A percentile compares a stretch with the other conserved stretches of the same genome.
Evolutionary conservation across 2,113 vertebrate species (phyloP).

Genomic region (Montifringilla adamsi): DNA sequence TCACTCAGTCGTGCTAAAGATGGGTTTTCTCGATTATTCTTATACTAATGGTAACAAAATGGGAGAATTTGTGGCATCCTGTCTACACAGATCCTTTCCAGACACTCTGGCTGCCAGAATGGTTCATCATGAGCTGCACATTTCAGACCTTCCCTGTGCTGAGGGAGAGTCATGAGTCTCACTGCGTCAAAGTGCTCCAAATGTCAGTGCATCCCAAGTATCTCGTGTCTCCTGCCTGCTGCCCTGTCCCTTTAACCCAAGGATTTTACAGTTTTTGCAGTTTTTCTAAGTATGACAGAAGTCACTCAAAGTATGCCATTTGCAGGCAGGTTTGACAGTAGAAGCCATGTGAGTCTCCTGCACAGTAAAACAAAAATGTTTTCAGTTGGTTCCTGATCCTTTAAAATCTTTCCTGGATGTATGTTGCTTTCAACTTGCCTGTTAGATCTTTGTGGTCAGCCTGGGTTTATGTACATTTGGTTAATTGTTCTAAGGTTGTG

Average conservation of each 20-base stretch:
- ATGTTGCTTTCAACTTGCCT: not conserved
- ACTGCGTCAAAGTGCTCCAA: not conserved
- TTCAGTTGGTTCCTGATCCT: not conserved
- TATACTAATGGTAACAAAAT: not conserved
- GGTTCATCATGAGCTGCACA: not conserved
- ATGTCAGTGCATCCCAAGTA: not conserved
- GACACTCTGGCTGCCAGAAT: not conserved
- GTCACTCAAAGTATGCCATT: not conserved
- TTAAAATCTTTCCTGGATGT: not conserved
- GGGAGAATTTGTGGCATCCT: not conserved
- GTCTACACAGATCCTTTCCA: not conserved
- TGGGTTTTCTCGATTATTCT: not conserved
- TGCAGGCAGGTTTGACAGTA: not conserved
- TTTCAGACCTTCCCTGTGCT: not conserved
- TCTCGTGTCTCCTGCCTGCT: not conserved
- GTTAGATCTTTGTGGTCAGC: not conserved
- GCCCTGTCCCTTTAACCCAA: not conserved
- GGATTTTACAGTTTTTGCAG: not conserved
- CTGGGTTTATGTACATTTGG: not conserved
- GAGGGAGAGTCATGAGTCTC: not conserved
- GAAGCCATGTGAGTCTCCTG: not conserved
- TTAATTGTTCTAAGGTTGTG: not conserved
- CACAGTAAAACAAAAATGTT: not conserved
- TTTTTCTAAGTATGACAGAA: not conserved
- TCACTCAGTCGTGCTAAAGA: not conserved